These are phyloP conservation scores for Parnassius apollo DNA, from an alignment of 2,888 invertebrate genomes.

Conservation along the genomic window DNA sequence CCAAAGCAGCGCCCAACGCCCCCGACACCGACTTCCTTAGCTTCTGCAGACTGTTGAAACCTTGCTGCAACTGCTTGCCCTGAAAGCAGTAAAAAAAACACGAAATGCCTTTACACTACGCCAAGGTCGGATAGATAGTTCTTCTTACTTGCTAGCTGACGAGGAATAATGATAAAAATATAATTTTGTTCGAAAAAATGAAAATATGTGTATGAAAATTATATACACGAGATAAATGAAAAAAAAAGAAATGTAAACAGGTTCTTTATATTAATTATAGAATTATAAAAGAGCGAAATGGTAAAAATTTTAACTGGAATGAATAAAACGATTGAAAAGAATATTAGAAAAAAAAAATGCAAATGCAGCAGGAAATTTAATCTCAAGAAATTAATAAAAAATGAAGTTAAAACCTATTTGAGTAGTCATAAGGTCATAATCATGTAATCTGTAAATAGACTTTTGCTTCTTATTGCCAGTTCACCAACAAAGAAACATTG, in stretches of 20 bases:
- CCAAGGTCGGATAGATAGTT: constrained; percentile 43
- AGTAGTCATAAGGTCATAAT: too few relatives aligned
- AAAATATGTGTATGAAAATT: neutral
- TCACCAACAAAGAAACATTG: too few relatives aligned
- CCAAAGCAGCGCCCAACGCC: constrained; percentile 75
- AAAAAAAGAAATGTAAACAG: neutral
- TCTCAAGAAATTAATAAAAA: too few relatives aligned
- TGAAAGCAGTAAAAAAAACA: constrained; percentile 79
- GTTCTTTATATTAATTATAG: neutral
- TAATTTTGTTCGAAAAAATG: neutral
- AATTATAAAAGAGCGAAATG: too few relatives aligned
- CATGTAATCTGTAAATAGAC: too few relatives aligned
- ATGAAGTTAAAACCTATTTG: too few relatives aligned
- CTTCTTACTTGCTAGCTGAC: constrained; percentile 45
- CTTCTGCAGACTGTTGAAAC: constrained; percentile 86
- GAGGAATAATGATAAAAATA: constrained; percentile 67
- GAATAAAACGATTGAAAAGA: too few relatives aligned
- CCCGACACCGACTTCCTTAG: constrained; percentile 86
- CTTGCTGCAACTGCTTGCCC: constrained; percentile 75
- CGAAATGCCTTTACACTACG: constrained; percentile 79
- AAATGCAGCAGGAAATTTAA: too few relatives aligned
- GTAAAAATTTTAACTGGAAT: too few relatives aligned
- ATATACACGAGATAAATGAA: neutral
- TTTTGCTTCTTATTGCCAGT: too few relatives aligned
- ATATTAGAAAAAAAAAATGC: too few relatives aligned